A percentile compares a stretch with the other conserved stretches of the same genome.
Evolutionary conservation across 2,888 invertebrate genomes (phyloP).

Genomic region (Polietes domitor): DNA sequence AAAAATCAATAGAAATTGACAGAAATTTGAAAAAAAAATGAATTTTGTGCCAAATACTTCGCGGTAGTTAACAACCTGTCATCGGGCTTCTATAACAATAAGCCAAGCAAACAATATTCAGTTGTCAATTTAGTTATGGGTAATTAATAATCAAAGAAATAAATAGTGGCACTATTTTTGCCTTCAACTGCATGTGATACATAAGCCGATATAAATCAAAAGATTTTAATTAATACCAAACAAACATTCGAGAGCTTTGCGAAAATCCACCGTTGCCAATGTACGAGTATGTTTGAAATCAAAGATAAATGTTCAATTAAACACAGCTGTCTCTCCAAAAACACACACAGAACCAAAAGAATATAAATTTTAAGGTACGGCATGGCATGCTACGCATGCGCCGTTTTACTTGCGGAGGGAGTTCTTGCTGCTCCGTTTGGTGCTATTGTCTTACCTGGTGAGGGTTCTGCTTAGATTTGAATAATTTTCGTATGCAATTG

Average conservation of each 20-base stretch:
- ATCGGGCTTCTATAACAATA: no score
- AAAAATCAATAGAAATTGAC: no score
- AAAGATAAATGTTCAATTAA: not conserved
- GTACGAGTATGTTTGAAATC: no score
- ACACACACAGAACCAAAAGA: not conserved
- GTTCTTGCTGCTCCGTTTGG: not conserved
- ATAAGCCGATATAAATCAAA: conserved; percentile 1
- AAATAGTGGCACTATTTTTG: not conserved
- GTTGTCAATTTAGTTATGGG: no score
- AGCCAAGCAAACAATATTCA: no score
- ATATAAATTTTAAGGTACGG: not conserved
- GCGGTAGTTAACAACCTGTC: no score
- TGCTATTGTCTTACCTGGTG: no score
- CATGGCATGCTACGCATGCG: not conserved
- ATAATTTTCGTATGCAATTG: not conserved
- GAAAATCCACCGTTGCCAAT: not conserved
- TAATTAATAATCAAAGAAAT: no score
- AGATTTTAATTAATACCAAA: not conserved
- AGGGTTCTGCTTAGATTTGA: not conserved
- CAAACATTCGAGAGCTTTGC: no score
- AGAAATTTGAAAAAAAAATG: no score
- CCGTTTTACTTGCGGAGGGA: not conserved
- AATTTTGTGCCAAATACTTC: no score
- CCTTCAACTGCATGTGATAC: not conserved
- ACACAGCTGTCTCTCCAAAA: no score